Evolutionary conservation across 2,797 vertebrate species (phyloP).

Genomic region (Clarias pachynema): DNA sequence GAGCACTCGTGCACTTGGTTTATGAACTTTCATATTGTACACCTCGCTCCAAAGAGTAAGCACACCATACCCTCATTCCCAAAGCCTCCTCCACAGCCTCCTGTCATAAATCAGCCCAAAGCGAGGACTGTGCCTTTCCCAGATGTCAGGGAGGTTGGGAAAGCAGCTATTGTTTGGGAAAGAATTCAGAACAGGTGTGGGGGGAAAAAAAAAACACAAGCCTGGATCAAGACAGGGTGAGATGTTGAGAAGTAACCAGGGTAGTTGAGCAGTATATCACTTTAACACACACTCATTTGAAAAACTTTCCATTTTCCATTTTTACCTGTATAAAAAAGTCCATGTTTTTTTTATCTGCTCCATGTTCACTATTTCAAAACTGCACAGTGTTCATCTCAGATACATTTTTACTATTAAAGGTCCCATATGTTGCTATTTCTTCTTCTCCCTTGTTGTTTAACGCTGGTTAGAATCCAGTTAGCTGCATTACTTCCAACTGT

Average conservation of each 20-base stretch:
- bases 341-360: background rate
- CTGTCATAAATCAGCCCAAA: slow-evolving; percentile 66
- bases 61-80: slow-evolving; percentile 19
- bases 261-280: background rate
- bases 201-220: background rate
- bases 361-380: background rate
- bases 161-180: slow-evolving; percentile 68
- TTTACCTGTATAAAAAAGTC: background rate
- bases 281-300: slow-evolving; percentile 50
- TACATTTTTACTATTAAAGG: background rate
- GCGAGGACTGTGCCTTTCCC: slow-evolving; percentile 62
- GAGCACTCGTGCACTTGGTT: background rate
- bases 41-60: slow-evolving; percentile 17
- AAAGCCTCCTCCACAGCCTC: slow-evolving; percentile 56
- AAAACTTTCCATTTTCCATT: background rate
- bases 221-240: slow-evolving; percentile 34
- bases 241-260: slow-evolving; percentile 6
- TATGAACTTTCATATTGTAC: slow-evolving; percentile 26
- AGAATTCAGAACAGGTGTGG: slow-evolving; percentile 74
- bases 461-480: too few species aligned
- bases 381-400: background rate
- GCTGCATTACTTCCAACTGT: too few species aligned
- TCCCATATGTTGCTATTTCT: background rate
- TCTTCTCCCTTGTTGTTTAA: too few species aligned
- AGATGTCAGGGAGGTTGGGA: slow-evolving; percentile 70